These are phyloP conservation scores for Aporrectodea caliginosa DNA, from an alignment of 1,140 invertebrate species.

Conservation along the genomic window DNA sequence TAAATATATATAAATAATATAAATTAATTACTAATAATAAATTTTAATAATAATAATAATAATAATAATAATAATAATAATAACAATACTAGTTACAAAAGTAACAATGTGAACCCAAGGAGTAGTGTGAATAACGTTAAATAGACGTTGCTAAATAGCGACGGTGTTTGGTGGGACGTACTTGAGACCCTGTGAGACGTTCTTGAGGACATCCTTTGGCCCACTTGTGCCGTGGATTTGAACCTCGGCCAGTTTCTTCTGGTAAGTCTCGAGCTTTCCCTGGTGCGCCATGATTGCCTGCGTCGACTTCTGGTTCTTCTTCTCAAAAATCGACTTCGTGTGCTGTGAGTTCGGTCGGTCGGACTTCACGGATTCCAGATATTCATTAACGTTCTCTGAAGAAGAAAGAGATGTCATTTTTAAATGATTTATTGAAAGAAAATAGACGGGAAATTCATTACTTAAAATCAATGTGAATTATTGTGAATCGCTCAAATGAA, in stretches of 20 bases:
- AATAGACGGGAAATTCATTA: no score
- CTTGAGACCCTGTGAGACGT: not conserved
- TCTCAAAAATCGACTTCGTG: slow-evolving; percentile 93
- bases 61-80: not conserved
- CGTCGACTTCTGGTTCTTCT: slow-evolving; percentile 95
- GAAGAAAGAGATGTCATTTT: not conserved
- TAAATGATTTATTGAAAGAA: no score
- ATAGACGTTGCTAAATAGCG: not conserved
- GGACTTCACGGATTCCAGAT: slow-evolving; percentile 82
- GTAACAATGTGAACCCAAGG: not conserved
- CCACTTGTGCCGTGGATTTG: not conserved
- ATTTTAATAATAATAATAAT: not conserved
- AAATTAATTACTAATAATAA: not conserved
- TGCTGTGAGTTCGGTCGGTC: slow-evolving; percentile 85
- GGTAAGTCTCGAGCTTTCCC: not conserved
- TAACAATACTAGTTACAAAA: not conserved
- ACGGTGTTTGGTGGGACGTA: not conserved
- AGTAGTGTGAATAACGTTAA: not conserved
- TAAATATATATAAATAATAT: no score
- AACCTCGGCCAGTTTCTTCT: not conserved
- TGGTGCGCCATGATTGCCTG: slow-evolving; percentile 39
- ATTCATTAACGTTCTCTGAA: slow-evolving; percentile 86
- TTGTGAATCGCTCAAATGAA: no score
- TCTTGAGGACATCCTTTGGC: not conserved
- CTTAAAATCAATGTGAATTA: no score